These are phyloP conservation scores for Drosophila villosipedis DNA, from an alignment of 2,888 invertebrate genomes.

Conservation along the genomic window DNA sequence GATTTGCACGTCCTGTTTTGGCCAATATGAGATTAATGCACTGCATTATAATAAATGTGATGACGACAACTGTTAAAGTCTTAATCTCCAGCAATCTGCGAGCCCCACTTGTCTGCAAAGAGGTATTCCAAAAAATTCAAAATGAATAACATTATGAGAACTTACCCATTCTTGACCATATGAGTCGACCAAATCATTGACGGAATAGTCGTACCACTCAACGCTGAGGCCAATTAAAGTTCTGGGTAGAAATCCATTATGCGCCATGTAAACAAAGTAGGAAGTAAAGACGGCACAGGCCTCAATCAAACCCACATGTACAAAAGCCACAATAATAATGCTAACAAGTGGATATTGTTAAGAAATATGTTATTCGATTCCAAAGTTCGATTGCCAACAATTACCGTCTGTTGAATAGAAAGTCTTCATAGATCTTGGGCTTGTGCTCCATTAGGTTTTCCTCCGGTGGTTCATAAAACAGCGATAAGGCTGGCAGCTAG, in stretches of 20 bases:
- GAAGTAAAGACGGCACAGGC: constrained; percentile 48
- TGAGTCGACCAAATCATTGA: constrained; percentile 52
- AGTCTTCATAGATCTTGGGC: constrained; percentile 51
- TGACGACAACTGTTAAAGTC: constrained; percentile 8
- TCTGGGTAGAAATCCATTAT: constrained; percentile 56
- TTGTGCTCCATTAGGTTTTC: constrained; percentile 45
- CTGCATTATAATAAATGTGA: constrained; percentile 54
- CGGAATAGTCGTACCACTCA: constrained; percentile 35
- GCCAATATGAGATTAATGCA: constrained; percentile 45
- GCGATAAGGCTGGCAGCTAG: constrained; percentile 51
- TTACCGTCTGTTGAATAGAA: constrained; percentile 50
- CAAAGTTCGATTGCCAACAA: background rate
- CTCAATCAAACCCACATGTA: constrained; percentile 57
- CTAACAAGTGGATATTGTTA: constrained; percentile 11
- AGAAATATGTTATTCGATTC: background rate
- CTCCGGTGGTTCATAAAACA: constrained; percentile 54
- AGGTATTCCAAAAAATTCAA: accelerated
- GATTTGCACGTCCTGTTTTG: constrained; percentile 45
- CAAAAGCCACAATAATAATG: constrained; percentile 46
- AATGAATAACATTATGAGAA: background rate
- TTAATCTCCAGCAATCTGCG: constrained; percentile 40
- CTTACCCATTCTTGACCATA: constrained; percentile 71
- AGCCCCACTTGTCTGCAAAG: constrained; percentile 29
- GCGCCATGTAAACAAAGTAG: constrained; percentile 56
- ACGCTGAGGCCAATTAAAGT: constrained; percentile 20